Evolutionary conservation across 92 coral and sea anemone genomes (phyloP), one percentile per base, ranked within the genome.

Genomic region (Palythoa caribaeorum): DNA sequence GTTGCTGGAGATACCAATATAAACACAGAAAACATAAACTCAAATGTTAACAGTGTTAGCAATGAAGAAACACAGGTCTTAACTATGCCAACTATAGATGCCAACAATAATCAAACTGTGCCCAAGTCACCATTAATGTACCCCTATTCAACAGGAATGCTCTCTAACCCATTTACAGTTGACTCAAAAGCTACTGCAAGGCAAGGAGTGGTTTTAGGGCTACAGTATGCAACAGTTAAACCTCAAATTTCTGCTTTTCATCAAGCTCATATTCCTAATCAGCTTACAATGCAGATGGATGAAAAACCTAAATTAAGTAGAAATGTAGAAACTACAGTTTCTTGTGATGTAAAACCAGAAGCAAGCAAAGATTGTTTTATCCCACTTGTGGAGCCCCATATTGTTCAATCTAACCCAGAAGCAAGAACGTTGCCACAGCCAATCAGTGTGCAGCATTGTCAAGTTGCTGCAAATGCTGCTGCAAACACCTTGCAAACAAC

Each of bases 121-220:
- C 40, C 53, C 21, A 66, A 35, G 5, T 71, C 53, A 3, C 86
- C 86, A 19, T 71, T 81, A 2, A 81, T 81, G 86, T 81, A 81
- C 17, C 86, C 86, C 71, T 81, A 81, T 44, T 81, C 86, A 66
- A 81, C 86, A 15, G 75, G 86, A 16, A 65, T 48, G 60, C 15
- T 81, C 57, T 50, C 86, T 5, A 81, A 20, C 28, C 76, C 73
- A 11, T 21, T 62, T 63, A 9, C 62, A 50, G 19, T 81, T 15
- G 86, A 52, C 19, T 81, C 86, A 17, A 51, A 66, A 50, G 71
- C 66, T 47, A 35, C 76, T 12, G 47, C 74, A 63, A 81, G 73
- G 6, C 48, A 35, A 9, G 48, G 63, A 48, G 76, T 81, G 47
- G 51, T 53, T n/a, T 6, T 66, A 1, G 76, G 76, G 11, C 19